Conservation (phyloP, 2,113 vertebrate genomes). For the Eira barbara region DNA sequence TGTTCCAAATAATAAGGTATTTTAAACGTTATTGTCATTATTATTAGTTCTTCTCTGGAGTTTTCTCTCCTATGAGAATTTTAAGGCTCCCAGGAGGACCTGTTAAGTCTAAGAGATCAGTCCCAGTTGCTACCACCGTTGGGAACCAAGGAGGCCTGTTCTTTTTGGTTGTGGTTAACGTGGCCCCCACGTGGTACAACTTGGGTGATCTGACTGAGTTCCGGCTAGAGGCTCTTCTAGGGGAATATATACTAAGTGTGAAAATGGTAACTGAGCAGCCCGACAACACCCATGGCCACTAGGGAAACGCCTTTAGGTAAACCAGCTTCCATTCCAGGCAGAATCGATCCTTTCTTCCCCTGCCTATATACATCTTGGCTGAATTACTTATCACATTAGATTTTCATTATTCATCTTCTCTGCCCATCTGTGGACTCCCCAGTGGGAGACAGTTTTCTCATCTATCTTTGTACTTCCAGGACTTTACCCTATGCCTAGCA, state of each 20-base stretch:
- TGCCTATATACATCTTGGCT: not conserved
- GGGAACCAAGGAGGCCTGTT: not conserved
- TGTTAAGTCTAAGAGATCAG: not conserved
- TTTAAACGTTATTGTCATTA: not conserved
- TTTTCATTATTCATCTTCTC: conserved; percentile 31
- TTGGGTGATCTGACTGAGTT: not conserved
- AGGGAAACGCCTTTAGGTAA: not conserved
- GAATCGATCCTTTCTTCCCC: not conserved
- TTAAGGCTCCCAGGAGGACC: not conserved
- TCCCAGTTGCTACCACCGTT: not conserved
- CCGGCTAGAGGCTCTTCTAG: not conserved
- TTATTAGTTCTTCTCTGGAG: not conserved
- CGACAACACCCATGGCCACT: not conserved
- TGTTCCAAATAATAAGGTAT: not conserved
- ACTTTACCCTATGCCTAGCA: not conserved
- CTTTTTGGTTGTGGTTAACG: not conserved
- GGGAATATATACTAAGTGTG: not conserved
- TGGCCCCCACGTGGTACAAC: not conserved
- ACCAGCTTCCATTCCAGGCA: not conserved
- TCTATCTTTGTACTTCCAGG: conserved; percentile 11
- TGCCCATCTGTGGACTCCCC: conserved; percentile 21
- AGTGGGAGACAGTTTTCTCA: not conserved
- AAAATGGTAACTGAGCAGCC: not conserved
- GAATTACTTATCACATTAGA: conserved; percentile 3
- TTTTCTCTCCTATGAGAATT: not conserved